Conservation (phyloP, 2,113 vertebrate genomes). For the Poecilia latipinna region DNA sequence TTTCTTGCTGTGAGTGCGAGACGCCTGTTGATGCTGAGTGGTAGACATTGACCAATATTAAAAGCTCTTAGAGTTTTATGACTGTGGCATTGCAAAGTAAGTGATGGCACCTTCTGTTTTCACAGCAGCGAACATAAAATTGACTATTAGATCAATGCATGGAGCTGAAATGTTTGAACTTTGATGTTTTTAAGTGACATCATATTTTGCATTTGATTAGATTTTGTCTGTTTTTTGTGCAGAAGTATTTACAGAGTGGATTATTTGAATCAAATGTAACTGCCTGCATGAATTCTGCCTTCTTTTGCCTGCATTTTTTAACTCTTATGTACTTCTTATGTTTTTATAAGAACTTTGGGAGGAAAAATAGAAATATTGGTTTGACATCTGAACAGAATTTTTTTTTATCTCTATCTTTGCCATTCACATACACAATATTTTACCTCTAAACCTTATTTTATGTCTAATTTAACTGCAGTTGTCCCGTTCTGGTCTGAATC, state of each 20-base stretch:
- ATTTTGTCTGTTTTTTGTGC: constrained; percentile 23
- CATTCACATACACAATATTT: not conserved
- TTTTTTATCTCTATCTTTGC: not conserved
- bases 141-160: constrained; percentile 38
- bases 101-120: too few species aligned
- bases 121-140: not conserved
- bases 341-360: not conserved
- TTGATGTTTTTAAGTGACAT: constrained; percentile 24
- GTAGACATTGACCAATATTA: not conserved
- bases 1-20: not conserved
- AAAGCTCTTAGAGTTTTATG: not conserved
- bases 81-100: not conserved
- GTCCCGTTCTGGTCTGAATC: too few species aligned
- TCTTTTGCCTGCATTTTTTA: not conserved
- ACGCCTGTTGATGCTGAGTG: not conserved
- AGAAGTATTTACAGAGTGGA: constrained; percentile 9
- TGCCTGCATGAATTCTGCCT: constrained; percentile 3
- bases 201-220: constrained; percentile 8
- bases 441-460: not conserved
- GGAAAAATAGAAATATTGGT: not conserved
- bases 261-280: constrained; percentile 21
- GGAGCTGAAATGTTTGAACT: constrained; percentile 12
- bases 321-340: not conserved
- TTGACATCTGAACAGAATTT: constrained; percentile 15
- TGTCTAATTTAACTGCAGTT: not conserved